Base-by-base conservation (phyloP, 2,797 vertebrate genomes). In the Macroramphosus scolopax region DNA sequence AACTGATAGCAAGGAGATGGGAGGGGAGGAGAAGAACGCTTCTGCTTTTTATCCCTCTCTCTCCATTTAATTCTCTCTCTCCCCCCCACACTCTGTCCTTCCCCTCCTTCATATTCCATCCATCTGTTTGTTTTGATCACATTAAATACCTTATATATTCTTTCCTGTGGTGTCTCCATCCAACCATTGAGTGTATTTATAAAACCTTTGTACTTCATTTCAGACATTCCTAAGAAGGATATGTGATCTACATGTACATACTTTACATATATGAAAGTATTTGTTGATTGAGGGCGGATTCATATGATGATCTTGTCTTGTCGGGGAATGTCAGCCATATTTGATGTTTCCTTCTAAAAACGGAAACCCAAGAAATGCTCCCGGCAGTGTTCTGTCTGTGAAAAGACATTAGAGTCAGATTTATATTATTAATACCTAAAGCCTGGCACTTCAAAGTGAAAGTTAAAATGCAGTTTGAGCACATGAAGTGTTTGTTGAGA, bases 1-100 rank as follows among this genome's bases (percentile, higher is more conserved):
- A 79, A 45, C 65, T 79, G 78, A 79, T 80, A 58, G 72, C 46
- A 29, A 36, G 46, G 56, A 64, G 71, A 78, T 61, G 56, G 55
- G 51, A 68, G 56, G 67, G 50, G 31, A 70, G 39, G 3, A 59
- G 48, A 52, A 38, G 34, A 60, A 61, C 44, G 55, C 50, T 40
- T 9, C 11, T 17, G 47, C 56, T 58, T 25, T 55, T 32, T 17
- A 2, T 31, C 8, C 6, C 6, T 25, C 0, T 46, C 37, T 52
- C 28, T 49, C 11, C n/a, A n/a, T 52, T 20, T 45, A 39, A 11
- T 35, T 67, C 28, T 22, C 46, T 61, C 20, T n/a, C n/a, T n/a
- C n/a, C n/a, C n/a, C n/a, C n/a, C n/a, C n/a, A n/a, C 18, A 13
- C 45, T 61, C 47, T 29, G 50, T 59, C 44, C 53, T 68, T 68